A percentile compares a stretch with the other conserved stretches of the same genome.
These are phyloP conservation scores for Aradophagus sp. DNA, from an alignment of 1,140 invertebrate genomes.

Conservation along the genomic window DNA sequence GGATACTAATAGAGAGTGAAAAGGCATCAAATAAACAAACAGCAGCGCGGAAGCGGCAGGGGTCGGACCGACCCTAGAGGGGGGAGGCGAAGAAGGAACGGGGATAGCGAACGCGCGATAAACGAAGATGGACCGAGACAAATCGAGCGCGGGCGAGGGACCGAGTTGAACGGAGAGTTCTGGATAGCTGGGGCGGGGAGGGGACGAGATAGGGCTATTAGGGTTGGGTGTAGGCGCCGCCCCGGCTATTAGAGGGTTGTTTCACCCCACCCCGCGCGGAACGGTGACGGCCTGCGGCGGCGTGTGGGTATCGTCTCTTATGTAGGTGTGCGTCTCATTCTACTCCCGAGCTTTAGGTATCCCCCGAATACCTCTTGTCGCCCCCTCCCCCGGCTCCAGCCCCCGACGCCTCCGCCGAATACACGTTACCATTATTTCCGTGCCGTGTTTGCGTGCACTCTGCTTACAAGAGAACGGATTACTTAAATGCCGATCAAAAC, in stretches of 20 bases:
- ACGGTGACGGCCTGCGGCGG: conserved; percentile 55
- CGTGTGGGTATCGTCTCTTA: conserved; percentile 46
- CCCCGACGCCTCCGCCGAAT: conserved; percentile 20
- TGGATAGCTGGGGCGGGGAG: conserved; percentile 53
- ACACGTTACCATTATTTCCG: conserved; percentile 26
- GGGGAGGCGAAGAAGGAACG: conserved; percentile 33
- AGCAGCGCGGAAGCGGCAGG: conserved; percentile 42
- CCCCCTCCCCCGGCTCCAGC: too few relatives aligned
- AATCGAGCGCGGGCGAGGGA: conserved; percentile 58
- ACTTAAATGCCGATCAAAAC: conserved; percentile 37
- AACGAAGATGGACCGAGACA: conserved; percentile 49
- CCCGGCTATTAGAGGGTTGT: conserved; percentile 74
- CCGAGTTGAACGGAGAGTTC: conserved; percentile 60
- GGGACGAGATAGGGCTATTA: conserved; percentile 72
- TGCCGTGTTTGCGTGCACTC: conserved; percentile 23
- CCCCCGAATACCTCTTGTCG: conserved; percentile 9
- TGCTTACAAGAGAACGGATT: conserved; percentile 25
- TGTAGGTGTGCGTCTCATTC: conserved; percentile 54
- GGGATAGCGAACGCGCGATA: conserved; percentile 24
- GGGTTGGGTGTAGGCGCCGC: conserved; percentile 73
- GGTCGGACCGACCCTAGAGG: too few relatives aligned
- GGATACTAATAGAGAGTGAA: conserved; percentile 76
- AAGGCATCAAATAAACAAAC: conserved; percentile 76
- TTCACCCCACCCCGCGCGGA: conserved; percentile 63
- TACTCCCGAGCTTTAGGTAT: conserved; percentile 34